Evolutionary conservation across 2,113 vertebrate species (phyloP).

Genomic region (Pollachius pollachius): DNA sequence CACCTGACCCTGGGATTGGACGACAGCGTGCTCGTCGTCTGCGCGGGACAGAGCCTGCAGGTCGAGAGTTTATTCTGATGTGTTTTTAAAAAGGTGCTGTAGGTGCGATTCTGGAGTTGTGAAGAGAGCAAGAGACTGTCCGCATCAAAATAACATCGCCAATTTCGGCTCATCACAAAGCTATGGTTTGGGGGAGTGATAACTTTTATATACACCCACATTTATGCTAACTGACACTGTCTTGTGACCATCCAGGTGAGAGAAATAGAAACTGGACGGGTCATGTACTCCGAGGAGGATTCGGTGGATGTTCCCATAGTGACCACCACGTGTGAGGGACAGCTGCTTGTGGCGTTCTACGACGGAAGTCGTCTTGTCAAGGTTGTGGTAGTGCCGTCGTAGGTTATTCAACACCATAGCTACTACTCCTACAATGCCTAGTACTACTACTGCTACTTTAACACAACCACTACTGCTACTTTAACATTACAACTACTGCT

Average conservation of each 20-base stretch:
- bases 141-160: too few species aligned
- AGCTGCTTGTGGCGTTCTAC: slow-evolving; percentile 60
- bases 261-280: slow-evolving; percentile 57
- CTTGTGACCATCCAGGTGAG: slow-evolving; percentile 46
- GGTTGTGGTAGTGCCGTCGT: slow-evolving; percentile 11
- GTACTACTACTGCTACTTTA: too few species aligned
- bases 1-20: slow-evolving; percentile 57
- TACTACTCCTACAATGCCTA: too few species aligned
- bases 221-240: neutral
- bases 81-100: too few species aligned
- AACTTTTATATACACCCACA: neutral
- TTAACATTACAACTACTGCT: too few species aligned
- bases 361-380: slow-evolving; percentile 58
- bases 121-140: too few species aligned
- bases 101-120: too few species aligned
- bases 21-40: slow-evolving; percentile 62
- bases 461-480: too few species aligned
- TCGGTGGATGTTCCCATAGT: slow-evolving; percentile 54
- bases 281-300: slow-evolving; percentile 51
- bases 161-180: too few species aligned
- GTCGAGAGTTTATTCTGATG: slow-evolving; percentile 36
- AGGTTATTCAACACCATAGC: too few species aligned
- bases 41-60: slow-evolving; percentile 58
- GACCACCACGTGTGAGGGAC: slow-evolving; percentile 59
- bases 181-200: too few species aligned